Evolutionary conservation across 1,140 invertebrate species (phyloP).

Genomic region (Hermatobates lingyangjiaoensis): DNA sequence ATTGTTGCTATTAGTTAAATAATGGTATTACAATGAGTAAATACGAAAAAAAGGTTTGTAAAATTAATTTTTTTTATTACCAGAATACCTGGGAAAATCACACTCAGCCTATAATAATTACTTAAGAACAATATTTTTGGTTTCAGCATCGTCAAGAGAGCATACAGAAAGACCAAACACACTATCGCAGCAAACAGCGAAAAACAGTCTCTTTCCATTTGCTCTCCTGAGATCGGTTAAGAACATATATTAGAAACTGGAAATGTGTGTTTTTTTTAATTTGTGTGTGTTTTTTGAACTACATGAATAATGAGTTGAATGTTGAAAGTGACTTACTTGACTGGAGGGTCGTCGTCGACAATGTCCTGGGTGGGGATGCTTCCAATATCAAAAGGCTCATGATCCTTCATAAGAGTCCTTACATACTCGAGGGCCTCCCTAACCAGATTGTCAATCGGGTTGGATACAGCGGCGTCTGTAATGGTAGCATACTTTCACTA

Average conservation of each 20-base stretch:
- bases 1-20: too few relatives aligned
- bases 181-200: too few relatives aligned
- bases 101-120: too few relatives aligned
- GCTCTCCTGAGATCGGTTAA: not conserved
- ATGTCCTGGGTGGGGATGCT: not conserved
- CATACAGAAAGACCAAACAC: too few relatives aligned
- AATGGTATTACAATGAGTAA: too few relatives aligned
- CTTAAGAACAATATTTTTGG: too few relatives aligned
- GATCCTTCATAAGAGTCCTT: not conserved
- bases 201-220: not conserved
- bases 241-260: not conserved
- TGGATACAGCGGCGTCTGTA: too few relatives aligned
- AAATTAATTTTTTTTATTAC: too few relatives aligned
- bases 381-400: not conserved
- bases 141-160: not conserved
- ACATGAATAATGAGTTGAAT: not conserved
- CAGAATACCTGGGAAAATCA: too few relatives aligned
- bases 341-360: not conserved
- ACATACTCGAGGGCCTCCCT: not conserved
- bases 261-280: not conserved
- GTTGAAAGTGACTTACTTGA: not conserved
- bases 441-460: not conserved
- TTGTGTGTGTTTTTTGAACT: not conserved
- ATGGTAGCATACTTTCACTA: too few relatives aligned
- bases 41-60: too few relatives aligned